These are phyloP conservation scores for Brachionus paranguensis DNA, from an alignment of 1,140 invertebrate genomes.

Conservation along the genomic window DNA sequence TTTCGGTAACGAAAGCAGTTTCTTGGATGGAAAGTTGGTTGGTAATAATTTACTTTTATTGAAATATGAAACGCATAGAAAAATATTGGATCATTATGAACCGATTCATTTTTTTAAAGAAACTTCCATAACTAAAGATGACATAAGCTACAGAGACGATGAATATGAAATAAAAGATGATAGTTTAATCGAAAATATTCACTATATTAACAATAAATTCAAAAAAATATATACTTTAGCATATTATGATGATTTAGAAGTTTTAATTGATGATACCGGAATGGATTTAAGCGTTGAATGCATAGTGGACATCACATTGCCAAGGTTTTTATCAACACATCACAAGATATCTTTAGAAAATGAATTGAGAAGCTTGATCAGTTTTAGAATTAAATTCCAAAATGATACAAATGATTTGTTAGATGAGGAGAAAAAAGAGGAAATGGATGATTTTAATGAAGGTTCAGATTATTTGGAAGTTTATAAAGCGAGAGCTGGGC, in stretches of 20 bases:
- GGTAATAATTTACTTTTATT: not conserved
- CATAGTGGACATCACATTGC: not conserved
- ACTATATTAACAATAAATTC: not conserved
- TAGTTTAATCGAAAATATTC: not conserved
- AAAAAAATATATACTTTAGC: not conserved
- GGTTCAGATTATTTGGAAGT: not conserved
- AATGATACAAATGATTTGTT: not conserved
- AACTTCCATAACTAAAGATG: not conserved
- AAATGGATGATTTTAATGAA: not conserved
- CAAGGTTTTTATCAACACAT: not conserved
- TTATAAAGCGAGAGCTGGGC: not conserved
- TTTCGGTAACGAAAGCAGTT: not conserved
- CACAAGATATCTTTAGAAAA: not conserved
- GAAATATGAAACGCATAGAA: not conserved
- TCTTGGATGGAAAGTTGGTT: not conserved
- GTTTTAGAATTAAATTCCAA: not conserved
- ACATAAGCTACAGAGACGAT: not conserved
- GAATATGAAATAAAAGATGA: not conserved
- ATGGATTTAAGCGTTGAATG: not conserved
- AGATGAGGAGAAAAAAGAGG: not conserved
- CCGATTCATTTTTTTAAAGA: not conserved
- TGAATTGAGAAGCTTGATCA: not conserved
- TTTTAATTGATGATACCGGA: not conserved
- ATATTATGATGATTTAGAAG: not conserved
- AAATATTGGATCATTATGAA: not conserved